phyloP scores from a whole-genome alignment of 1,140 invertebrate genomes.

The Brachystomella parvula region DNA sequence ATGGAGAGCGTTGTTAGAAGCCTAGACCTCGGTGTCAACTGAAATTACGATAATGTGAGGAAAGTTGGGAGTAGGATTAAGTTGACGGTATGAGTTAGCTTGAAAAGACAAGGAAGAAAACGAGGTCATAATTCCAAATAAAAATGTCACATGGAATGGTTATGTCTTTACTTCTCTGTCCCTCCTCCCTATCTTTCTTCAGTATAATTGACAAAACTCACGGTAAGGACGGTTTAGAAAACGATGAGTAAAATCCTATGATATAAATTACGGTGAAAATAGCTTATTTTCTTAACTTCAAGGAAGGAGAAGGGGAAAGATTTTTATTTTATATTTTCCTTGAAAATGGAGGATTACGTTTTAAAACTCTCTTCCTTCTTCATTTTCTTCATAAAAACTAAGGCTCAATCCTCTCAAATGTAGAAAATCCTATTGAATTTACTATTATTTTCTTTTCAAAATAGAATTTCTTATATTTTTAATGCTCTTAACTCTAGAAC shows the following conservation, averaged over 20 bases:
- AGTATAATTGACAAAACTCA: background rate
- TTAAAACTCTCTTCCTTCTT: too few species aligned
- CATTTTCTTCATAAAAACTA: background rate
- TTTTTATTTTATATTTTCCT: too few species aligned
- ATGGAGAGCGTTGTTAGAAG: background rate
- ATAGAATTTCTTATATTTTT: too few species aligned
- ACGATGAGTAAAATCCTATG: background rate
- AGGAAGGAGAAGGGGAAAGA: too few species aligned
- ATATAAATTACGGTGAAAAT: background rate
- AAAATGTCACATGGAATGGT: conserved; percentile 35
- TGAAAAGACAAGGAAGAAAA: background rate
- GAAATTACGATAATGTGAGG: conserved; percentile 35
- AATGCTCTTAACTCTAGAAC: too few species aligned
- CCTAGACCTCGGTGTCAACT: conserved; percentile 15
- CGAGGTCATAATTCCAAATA: conserved; percentile 35
- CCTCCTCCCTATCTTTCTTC: background rate
- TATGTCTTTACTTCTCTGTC: conserved; percentile 14
- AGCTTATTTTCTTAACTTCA: too few species aligned
- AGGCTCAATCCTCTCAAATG: background rate
- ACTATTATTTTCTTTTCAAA: too few species aligned
- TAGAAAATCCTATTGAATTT: background rate
- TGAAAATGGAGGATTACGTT: too few species aligned
- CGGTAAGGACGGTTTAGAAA: background rate
- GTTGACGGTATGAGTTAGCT: conserved; percentile 3
- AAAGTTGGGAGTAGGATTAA: background rate